These are phyloP conservation scores for Eumaeus atala DNA, from an alignment of 1,140 invertebrate species.

Conservation along the genomic window DNA sequence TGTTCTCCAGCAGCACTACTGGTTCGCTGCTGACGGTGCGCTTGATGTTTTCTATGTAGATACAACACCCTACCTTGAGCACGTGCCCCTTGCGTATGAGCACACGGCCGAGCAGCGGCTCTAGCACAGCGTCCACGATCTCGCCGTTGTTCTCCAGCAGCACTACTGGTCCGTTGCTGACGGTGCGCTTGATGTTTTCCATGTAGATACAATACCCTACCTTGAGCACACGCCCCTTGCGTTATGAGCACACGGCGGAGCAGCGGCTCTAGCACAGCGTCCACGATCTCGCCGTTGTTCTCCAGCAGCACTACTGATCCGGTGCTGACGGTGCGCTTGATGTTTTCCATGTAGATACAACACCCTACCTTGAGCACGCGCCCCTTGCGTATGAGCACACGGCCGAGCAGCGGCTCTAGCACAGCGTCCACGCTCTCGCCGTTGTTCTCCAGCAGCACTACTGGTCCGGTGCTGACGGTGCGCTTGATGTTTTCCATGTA, in stretches of 20 bases:
- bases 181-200: conserved; percentile 87
- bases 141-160: conserved; percentile 94
- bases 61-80: conserved; percentile 51
- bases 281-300: conserved; percentile 91
- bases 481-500: conserved; percentile 90
- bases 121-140: conserved; percentile 90
- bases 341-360: conserved; percentile 88
- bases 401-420: conserved; percentile 90
- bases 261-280: conserved; percentile 92
- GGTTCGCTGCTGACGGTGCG: conserved; percentile 83
- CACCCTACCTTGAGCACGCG: too few relatives aligned
- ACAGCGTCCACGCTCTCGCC: conserved; percentile 92
- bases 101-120: conserved; percentile 90
- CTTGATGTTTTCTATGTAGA: conserved; percentile 91
- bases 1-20: conserved; percentile 89
- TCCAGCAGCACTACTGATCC: conserved; percentile 88
- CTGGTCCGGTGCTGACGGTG: conserved; percentile 83
- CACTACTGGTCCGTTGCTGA: conserved; percentile 83
- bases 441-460: conserved; percentile 91
- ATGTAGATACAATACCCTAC: conserved; percentile 84
- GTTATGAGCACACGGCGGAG: conserved; percentile 90
- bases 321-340: conserved; percentile 86
- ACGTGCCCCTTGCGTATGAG: conserved; percentile 78
- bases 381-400: conserved; percentile 82
- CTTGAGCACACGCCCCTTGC: conserved; percentile 73